These are phyloP conservation scores for Myripristis murdjan DNA, from an alignment of 2,797 vertebrate species.

Conservation along the genomic window DNA sequence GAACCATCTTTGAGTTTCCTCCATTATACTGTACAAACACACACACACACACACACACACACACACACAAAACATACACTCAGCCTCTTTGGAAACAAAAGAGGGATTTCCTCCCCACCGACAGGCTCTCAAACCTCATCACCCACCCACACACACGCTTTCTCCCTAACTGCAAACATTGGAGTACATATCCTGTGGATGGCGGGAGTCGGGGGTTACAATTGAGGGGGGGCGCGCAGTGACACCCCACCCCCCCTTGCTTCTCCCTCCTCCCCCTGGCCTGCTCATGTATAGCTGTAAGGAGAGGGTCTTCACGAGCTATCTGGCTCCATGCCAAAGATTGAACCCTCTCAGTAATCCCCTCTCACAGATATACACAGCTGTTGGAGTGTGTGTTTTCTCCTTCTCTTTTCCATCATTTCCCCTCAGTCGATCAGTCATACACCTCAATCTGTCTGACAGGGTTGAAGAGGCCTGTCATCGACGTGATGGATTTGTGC, in stretches of 20 bases:
- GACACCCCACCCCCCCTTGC: slow-evolving; percentile 31
- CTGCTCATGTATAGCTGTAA: slow-evolving; percentile 38
- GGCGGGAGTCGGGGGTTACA: slow-evolving; percentile 32
- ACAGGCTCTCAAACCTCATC: slow-evolving; percentile 34
- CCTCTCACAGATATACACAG: slow-evolving; percentile 64
- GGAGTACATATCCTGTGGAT: neutral
- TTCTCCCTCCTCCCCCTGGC: slow-evolving; percentile 10
- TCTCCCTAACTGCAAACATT: slow-evolving; percentile 9
- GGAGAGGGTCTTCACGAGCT: slow-evolving; percentile 49
- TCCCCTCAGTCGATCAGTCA: slow-evolving; percentile 35
- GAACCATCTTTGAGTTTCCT: slow-evolving; percentile 40
- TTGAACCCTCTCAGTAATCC: slow-evolving; percentile 64
- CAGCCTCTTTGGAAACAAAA: slow-evolving; percentile 74
- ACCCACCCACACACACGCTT: slow-evolving; percentile 39
- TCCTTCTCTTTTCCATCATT: slow-evolving; percentile 18
- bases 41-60: slow-evolving; percentile 32
- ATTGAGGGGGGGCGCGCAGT: slow-evolving; percentile 42
- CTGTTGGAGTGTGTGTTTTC: slow-evolving; percentile 58
- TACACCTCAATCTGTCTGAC: slow-evolving; percentile 43
- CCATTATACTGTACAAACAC: slow-evolving; percentile 33
- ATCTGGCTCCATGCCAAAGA: slow-evolving; percentile 60
- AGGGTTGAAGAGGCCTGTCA: slow-evolving; percentile 37
- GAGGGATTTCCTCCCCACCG: slow-evolving; percentile 74
- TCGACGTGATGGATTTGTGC: slow-evolving; percentile 44
- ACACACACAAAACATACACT: slow-evolving; percentile 32